Evolutionary conservation across 2,888 invertebrate genomes (phyloP).

Genomic region (Epsilonema sp.): DNA sequence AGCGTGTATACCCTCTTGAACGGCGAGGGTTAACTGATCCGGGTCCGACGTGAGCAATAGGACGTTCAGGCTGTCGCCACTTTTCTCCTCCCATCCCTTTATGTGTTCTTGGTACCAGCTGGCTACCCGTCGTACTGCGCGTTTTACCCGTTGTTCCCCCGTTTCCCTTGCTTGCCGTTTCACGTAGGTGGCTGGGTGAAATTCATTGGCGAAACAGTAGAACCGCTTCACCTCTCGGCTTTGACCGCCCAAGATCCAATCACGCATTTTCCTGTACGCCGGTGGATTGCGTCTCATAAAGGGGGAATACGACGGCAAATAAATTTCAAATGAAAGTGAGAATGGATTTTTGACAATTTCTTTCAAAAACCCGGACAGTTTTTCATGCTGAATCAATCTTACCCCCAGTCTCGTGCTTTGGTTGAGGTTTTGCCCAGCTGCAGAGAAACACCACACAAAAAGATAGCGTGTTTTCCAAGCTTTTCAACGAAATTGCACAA

Average conservation of each 20-base stretch:
- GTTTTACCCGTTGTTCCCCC: no score
- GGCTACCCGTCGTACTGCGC: constrained; percentile 60
- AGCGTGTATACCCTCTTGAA: background rate
- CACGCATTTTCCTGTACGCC: constrained; percentile 64
- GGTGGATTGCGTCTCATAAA: constrained; percentile 64
- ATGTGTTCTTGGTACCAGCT: constrained; percentile 64
- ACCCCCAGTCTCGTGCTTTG: no score
- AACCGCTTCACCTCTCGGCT: constrained; percentile 45
- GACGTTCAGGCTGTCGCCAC: constrained; percentile 41
- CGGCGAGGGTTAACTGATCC: background rate
- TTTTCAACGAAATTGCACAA: no score
- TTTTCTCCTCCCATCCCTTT: constrained; percentile 45
- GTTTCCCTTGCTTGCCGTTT: no score
- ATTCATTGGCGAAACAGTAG: constrained; percentile 86
- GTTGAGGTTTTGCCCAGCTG: no score
- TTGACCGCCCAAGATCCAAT: constrained; percentile 50
- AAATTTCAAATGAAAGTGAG: no score
- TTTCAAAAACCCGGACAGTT: no score
- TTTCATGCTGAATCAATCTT: no score
- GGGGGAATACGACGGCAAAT: background rate
- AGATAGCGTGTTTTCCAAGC: no score
- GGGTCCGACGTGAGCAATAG: constrained; percentile 39
- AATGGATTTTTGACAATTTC: background rate
- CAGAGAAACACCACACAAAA: no score
- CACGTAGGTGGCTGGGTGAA: constrained; percentile 77